Conservation (phyloP, 1,140 invertebrate species). For the Penaeus vannamei region DNA sequence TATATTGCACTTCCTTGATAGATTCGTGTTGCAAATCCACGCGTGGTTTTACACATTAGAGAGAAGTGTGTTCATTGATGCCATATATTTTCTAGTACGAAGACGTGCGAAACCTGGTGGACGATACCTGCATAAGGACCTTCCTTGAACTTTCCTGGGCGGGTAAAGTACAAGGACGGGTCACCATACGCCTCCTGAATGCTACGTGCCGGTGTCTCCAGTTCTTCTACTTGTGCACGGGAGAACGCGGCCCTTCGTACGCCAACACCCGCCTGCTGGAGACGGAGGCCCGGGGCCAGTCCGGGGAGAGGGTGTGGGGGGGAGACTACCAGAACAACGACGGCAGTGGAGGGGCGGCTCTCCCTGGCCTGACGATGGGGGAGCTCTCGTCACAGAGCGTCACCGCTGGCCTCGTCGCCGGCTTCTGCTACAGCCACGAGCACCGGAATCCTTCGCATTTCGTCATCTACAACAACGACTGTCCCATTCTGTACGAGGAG, state of each 20-base stretch:
- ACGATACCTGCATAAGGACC: constrained; percentile 9
- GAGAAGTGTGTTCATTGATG: no score
- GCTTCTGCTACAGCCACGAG: constrained; percentile 48
- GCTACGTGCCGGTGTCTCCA: constrained; percentile 24
- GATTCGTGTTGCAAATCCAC: no score
- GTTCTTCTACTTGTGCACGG: constrained; percentile 54
- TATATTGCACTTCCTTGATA: no score
- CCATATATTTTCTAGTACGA: constrained; percentile 27
- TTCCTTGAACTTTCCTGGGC: constrained; percentile 48
- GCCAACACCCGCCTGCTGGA: constrained; percentile 38
- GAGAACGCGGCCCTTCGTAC: constrained; percentile 50
- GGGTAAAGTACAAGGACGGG: constrained; percentile 33
- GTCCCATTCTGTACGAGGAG: constrained; percentile 41
- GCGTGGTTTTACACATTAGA: no score
- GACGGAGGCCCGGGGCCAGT: constrained; percentile 42
- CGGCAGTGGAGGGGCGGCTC: constrained; percentile 44
- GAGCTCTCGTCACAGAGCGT: constrained; percentile 31
- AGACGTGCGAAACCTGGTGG: constrained; percentile 45
- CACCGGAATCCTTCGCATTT: constrained; percentile 51
- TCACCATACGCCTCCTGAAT: constrained; percentile 39
- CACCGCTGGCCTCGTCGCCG: constrained; percentile 50
- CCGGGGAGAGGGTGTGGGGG: constrained; percentile 52
- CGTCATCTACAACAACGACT: constrained; percentile 47
- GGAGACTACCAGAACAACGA: constrained; percentile 52
- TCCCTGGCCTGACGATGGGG: constrained; percentile 48